These are phyloP conservation scores for Anoplopoma fimbria DNA, from an alignment of 2,113 vertebrate species.

Conservation along the genomic window DNA sequence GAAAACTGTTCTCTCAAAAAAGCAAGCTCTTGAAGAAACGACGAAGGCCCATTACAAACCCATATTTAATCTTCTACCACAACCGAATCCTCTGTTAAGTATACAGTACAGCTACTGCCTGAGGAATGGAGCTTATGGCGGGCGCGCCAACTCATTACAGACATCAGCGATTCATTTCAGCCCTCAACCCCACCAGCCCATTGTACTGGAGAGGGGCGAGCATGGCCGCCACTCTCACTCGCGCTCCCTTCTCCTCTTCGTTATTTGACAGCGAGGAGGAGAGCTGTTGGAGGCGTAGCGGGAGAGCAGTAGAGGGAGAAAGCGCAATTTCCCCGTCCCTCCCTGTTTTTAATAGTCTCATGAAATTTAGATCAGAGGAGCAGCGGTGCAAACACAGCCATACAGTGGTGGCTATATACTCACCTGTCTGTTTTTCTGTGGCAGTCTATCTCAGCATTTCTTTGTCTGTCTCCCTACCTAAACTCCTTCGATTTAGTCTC, in stretches of 20 bases:
- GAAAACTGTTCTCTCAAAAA: conserved; percentile 22
- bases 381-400: conserved; percentile 61
- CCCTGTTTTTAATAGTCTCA: conserved; percentile 74
- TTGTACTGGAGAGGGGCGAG: conserved; percentile 69
- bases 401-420: conserved; percentile 47
- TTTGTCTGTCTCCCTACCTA: conserved; percentile 50
- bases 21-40: not conserved
- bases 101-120: conserved; percentile 24
- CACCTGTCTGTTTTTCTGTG: conserved; percentile 51
- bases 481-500: conserved; percentile 35
- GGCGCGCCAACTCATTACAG: conserved; percentile 50
- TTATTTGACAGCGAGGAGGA: conserved; percentile 67
- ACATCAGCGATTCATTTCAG: conserved; percentile 64
- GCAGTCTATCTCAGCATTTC: conserved; percentile 37
- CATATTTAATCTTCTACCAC: conserved; percentile 7
- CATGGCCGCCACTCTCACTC: conserved; percentile 69
- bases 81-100: conserved; percentile 15
- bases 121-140: conserved; percentile 37
- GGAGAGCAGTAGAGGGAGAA: conserved; percentile 51
- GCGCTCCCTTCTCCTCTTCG: conserved; percentile 54
- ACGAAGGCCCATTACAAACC: conserved; percentile 29
- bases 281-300: conserved; percentile 49
- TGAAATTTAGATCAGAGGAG: conserved; percentile 80
- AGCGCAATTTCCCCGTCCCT: conserved; percentile 63
- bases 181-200: conserved; percentile 60